These are phyloP conservation scores for Zosterops hypoxanthus DNA, from an alignment of 2,113 vertebrate genomes.

Conservation along the genomic window DNA sequence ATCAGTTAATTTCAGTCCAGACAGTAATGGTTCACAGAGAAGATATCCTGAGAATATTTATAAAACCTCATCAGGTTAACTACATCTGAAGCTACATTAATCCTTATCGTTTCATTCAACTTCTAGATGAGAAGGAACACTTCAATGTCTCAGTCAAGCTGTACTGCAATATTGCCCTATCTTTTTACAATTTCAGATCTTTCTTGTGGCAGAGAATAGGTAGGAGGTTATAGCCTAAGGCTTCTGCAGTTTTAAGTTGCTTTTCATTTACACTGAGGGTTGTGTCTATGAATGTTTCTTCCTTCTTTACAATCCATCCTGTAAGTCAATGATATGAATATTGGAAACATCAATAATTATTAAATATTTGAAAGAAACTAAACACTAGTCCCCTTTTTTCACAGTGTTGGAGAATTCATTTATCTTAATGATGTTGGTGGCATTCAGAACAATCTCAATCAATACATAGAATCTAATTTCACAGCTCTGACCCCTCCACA, in stretches of 20 bases:
- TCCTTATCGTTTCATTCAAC: background rate
- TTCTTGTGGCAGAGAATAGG: background rate
- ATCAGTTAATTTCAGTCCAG: background rate
- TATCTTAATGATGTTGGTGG: background rate
- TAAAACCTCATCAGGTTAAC: background rate
- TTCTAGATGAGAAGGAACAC: background rate
- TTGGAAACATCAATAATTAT: background rate
- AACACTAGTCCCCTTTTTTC: background rate
- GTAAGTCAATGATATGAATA: background rate
- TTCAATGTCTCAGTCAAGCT: background rate
- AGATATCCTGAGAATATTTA: background rate
- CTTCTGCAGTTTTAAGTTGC: background rate
- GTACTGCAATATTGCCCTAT: background rate
- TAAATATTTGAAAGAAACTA: background rate
- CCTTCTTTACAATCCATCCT: background rate
- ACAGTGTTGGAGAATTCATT: background rate
- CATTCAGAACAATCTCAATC: background rate
- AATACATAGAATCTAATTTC: conserved; percentile 6
- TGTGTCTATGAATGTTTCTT: background rate
- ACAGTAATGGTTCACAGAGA: background rate
- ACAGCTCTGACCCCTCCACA: background rate
- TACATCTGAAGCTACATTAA: background rate
- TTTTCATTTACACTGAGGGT: background rate
- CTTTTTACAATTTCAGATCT: background rate
- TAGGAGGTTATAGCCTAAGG: background rate